phyloP scores from a whole-genome alignment of 35 echinoderm and acorn worm genomes.

The Amphiura filiformis region DNA sequence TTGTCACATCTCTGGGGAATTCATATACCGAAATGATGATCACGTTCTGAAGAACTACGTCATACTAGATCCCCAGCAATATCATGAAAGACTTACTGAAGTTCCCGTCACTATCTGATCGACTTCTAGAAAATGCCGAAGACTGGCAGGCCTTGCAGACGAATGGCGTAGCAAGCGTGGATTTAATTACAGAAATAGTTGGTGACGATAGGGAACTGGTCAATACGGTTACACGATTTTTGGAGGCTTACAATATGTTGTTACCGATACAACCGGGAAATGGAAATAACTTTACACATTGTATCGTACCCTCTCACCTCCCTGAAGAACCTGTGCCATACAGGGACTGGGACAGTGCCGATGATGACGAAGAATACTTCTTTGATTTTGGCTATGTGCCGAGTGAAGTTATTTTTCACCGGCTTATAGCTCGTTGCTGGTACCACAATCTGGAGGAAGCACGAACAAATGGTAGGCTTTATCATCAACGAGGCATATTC shows the following conservation, averaged over 20 bases:
- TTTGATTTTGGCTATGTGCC: slow-evolving; percentile 51
- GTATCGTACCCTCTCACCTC: slow-evolving; percentile 17
- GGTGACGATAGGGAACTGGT: neutral
- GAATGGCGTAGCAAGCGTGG: neutral
- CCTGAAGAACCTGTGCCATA: neutral
- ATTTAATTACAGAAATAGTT: slow-evolving; percentile 13
- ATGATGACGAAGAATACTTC: slow-evolving; percentile 19
- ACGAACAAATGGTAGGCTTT: neutral
- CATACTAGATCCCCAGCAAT: slow-evolving; percentile 8
- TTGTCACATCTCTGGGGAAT: slow-evolving; percentile 15
- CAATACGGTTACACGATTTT: neutral
- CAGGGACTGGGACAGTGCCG: neutral
- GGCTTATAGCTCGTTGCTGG: slow-evolving; percentile 28
- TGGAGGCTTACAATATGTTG: slow-evolving; percentile 21
- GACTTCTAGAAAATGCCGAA: neutral
- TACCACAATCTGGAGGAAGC: neutral
- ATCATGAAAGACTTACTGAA: slow-evolving; percentile 18
- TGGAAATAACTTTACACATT: neutral
- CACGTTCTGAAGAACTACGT: slow-evolving; percentile 13
- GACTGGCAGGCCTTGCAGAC: slow-evolving; percentile 5
- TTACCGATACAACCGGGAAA: neutral
- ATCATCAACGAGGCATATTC: neutral
- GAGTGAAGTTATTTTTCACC: neutral
- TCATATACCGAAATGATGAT: slow-evolving; percentile 44
- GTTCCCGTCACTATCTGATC: neutral